Evolutionary conservation across 2,113 vertebrate species (phyloP), one percentile per base, ranked within the genome.

Genomic region (Pyrgilauda ruficollis): DNA sequence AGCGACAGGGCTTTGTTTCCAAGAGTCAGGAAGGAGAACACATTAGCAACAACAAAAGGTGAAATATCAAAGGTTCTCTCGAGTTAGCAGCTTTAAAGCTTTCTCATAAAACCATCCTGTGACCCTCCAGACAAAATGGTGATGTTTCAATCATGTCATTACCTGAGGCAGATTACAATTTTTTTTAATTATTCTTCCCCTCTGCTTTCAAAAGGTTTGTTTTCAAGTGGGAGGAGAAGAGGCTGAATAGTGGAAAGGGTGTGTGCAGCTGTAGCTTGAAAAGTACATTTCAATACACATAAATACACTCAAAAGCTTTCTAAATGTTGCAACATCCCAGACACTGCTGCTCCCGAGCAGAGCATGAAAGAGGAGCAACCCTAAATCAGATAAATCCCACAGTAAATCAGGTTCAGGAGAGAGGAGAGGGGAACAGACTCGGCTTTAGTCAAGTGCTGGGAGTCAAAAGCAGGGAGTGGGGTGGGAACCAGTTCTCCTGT

Each of bases 91-190:
- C 89, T 96, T 95, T 96, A 96, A 97, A 97, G 83, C 31, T 94
- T 94, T 96, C 94, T 94, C 92, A 97, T 88, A 91, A 97, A 95
- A 84, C 80, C 21, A 0, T 81, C 64, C 94, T 88, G 69, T 97
- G 90, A 96, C 94, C 90, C 92, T 94, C 84, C 93, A 96, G 92
- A 94, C 95, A 97, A 96, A 94, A 96, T 88, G 94, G 56, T 94
- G 96, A 97, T 96, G 95, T 96, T 96, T 97, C 94, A 96, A 97
- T 97, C 93, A 93, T 96, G 92, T 89, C 74, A 87, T 96, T 85
- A 93, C 96, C 95, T n/a, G 76, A 90, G 96, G 95, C 95, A 84
- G 50, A 95, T 89, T 92, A 87, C 67, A 79, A 58, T 93, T 96
- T 94, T 92, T 95, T 84, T 52, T 5, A 95, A 97, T 96, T 96